Percentiles rank a stretch among this genome's conserved stretches.
phyloP scores from a whole-genome alignment of 2,888 invertebrate species.

The Archaeoteleia sp. region DNA sequence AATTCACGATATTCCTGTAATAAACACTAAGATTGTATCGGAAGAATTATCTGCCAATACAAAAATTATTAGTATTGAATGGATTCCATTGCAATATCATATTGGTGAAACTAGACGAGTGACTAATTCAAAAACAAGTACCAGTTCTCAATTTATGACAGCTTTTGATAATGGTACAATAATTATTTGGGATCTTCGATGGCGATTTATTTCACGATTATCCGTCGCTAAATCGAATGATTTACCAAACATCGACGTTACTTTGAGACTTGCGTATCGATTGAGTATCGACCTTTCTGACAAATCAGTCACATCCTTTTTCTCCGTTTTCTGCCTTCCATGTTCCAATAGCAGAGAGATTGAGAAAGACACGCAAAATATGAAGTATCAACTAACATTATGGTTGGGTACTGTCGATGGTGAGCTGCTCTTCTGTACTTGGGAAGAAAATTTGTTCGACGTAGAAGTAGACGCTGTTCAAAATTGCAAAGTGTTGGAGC shows the following conservation, averaged over 20 bases:
- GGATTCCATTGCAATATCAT: slow-evolving; percentile 62
- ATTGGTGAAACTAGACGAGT: slow-evolving; percentile 60
- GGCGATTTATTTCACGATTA: slow-evolving; percentile 59
- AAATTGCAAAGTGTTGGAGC: slow-evolving; percentile 65
- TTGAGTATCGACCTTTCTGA: slow-evolving; percentile 30
- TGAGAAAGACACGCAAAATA: slow-evolving; percentile 16
- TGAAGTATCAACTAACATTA: slow-evolving; percentile 46
- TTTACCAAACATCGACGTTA: neutral
- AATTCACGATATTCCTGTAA: slow-evolving; percentile 4
- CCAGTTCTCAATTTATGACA: slow-evolving; percentile 66
- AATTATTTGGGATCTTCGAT: slow-evolving; percentile 69
- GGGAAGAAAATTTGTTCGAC: slow-evolving; percentile 82
- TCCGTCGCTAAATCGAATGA: neutral
- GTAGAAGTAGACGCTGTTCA: slow-evolving; percentile 80
- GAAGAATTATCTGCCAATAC: slow-evolving; percentile 60
- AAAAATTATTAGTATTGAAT: slow-evolving; percentile 65
- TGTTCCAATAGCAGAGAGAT: slow-evolving; percentile 26
- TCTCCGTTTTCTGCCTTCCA: slow-evolving; percentile 51
- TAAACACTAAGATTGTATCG: slow-evolving; percentile 42
- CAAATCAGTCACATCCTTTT: too few relatives aligned
- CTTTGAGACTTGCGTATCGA: slow-evolving; percentile 54
- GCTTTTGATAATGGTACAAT: slow-evolving; percentile 67
- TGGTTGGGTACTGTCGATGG: slow-evolving; percentile 66
- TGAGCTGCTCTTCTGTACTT: slow-evolving; percentile 74
- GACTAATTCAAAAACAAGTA: slow-evolving; percentile 46